Conservation (phyloP, 2,113 vertebrate genomes). For the Myanophis thanlyinensis region DNA sequence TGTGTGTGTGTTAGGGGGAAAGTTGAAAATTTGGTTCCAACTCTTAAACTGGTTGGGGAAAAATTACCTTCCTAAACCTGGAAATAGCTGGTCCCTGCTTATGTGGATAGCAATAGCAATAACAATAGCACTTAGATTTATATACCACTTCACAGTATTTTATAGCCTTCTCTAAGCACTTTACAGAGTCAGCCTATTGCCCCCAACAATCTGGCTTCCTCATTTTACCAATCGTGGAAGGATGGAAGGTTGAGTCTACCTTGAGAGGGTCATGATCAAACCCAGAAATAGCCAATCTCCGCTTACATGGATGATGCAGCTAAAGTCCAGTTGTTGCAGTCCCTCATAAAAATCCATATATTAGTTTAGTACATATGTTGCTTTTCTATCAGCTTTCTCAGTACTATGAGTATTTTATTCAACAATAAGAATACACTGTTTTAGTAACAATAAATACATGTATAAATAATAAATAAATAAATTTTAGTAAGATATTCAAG, state of each 20-base stretch:
- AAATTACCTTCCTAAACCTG: neutral
- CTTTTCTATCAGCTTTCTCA: neutral
- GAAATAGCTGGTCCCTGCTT: neutral
- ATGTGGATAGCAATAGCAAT: neutral
- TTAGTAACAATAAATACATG: neutral
- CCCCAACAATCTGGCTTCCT: too few species aligned
- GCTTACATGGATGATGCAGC: neutral
- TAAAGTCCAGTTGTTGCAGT: neutral
- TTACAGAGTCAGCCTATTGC: too few species aligned
- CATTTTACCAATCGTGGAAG: too few species aligned
- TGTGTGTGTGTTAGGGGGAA: neutral
- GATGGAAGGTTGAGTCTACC: too few species aligned
- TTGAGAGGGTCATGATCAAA: too few species aligned
- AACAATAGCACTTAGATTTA: too few species aligned
- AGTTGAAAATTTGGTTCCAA: neutral
- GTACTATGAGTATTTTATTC: neutral
- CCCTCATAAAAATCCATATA: neutral
- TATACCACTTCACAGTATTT: too few species aligned
- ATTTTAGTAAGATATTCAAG: neutral
- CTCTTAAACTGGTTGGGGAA: neutral
- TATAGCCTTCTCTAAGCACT: too few species aligned
- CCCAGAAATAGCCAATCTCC: neutral
- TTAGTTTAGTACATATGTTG: neutral
- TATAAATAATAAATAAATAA: neutral
- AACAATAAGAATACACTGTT: neutral